Conservation (phyloP, 2,113 vertebrate species). For the Ophthalmolycus amberensis region DNA sequence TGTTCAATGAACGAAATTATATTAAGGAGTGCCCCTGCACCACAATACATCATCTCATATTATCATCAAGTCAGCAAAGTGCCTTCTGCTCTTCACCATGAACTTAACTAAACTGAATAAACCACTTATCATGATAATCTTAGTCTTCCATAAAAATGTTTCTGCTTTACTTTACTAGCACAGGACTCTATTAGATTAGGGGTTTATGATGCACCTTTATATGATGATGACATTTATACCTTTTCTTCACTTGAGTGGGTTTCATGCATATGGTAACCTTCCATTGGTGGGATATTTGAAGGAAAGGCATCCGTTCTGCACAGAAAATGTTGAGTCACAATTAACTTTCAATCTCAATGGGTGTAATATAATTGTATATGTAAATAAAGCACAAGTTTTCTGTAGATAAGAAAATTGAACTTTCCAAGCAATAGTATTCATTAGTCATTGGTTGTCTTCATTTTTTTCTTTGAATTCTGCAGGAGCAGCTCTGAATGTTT, state of each 20-base stretch:
- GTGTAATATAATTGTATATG: not conserved
- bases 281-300: not conserved
- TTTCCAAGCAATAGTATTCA: not conserved
- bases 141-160: not conserved
- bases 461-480: not conserved
- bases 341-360: not conserved
- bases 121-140: not conserved
- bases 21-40: conserved; percentile 7
- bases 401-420: not conserved
- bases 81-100: not conserved
- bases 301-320: not conserved
- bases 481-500: not conserved
- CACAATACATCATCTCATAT: conserved; percentile 12
- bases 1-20: not conserved
- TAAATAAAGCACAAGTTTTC: not conserved
- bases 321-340: not conserved
- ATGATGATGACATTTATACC: not conserved
- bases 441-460: not conserved
- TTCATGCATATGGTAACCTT: conserved; percentile 15
- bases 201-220: not conserved
- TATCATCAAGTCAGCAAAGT: conserved; percentile 22
- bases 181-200: not conserved
- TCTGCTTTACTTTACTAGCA: conserved; percentile 8
- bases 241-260: not conserved
- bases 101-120: conserved; percentile 19